Evolutionary conservation across 2,113 vertebrate genomes (phyloP), one percentile per base, ranked within the genome.

Genomic region (Plecturocebus donacophilus): DNA sequence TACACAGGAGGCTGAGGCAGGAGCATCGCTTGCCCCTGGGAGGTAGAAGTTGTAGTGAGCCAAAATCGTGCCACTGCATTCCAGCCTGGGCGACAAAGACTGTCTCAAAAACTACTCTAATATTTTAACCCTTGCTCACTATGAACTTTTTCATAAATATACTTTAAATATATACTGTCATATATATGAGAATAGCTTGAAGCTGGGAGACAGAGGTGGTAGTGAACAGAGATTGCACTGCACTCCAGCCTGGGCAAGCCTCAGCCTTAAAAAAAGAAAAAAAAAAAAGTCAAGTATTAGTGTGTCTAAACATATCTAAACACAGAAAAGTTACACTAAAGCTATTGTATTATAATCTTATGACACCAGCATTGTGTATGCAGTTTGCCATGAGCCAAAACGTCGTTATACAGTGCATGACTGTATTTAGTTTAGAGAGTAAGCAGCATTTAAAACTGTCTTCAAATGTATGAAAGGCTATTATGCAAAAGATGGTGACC

Each of bases 371-470:
- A 45, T 77, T 47, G 75, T 30, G 47, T 47, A 47, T 47, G 16
- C 75, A 77, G 27, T 32, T 45, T 16, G 8, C 19, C 16, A 27
- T 47, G 19, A 30, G 47, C 75, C 16, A 4, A 47, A 77, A 77
- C 16, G 4, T 47, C 16, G 4, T 76, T 77, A 77, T 32, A 42
- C 27, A 42, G 71, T 42, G 40, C 40, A 77, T 47, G 75, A 77
- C 75, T 77, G 38, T 25, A 13, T 54, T 94, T 56, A 89, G 42
- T 90, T 88, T 75, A 86, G 77, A 82, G 82, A 40, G 6, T 23
- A 25, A 87, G 27, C 71, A 49, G 52, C 81, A 45, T 90, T 95
- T 95, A 91, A 92, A 96, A 93, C 42, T 56, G 81, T 82, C 86
- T 96, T 94, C 80, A 12, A 73, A 47, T 89, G 54, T 38, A 87